Evolutionary conservation across 1,140 invertebrate species (phyloP).

Genomic region (Nephila pilipes): DNA sequence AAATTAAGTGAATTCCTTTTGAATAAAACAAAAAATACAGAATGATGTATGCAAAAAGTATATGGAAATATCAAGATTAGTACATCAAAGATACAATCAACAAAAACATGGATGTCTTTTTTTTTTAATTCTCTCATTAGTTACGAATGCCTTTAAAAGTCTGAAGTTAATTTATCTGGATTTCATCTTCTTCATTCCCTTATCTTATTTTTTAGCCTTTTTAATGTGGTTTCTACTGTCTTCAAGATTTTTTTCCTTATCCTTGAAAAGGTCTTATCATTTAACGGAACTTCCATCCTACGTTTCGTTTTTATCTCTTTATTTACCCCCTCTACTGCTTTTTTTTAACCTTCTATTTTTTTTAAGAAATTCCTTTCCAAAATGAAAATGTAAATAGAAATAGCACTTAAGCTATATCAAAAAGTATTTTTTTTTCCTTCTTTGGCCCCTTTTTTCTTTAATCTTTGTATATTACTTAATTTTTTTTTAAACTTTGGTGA

Average conservation of each 20-base stretch:
- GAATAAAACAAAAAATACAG: too few relatives aligned
- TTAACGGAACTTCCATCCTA: not conserved
- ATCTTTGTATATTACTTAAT: not conserved
- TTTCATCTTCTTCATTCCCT: not conserved
- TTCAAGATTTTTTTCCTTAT: not conserved
- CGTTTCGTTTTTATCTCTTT: not conserved
- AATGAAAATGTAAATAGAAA: not conserved
- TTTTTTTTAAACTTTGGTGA: too few relatives aligned
- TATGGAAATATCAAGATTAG: not conserved
- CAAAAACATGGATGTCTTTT: not conserved
- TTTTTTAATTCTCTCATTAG: not conserved
- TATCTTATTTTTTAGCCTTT: not conserved
- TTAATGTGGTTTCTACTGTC: not conserved
- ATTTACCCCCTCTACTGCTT: not conserved
- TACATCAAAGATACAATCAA: not conserved
- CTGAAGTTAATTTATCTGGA: not conserved
- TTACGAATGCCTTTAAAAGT: not conserved
- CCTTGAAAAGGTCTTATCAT: not conserved
- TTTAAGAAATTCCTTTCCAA: not conserved
- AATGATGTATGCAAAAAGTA: not conserved
- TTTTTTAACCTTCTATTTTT: not conserved
- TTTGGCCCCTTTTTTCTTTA: not conserved
- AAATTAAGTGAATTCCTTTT: too few relatives aligned
- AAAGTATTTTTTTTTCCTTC: not conserved
- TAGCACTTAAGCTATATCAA: not conserved